Conservation (phyloP, 2,797 vertebrate species). For the Pseudocheirus occidentalis region DNA sequence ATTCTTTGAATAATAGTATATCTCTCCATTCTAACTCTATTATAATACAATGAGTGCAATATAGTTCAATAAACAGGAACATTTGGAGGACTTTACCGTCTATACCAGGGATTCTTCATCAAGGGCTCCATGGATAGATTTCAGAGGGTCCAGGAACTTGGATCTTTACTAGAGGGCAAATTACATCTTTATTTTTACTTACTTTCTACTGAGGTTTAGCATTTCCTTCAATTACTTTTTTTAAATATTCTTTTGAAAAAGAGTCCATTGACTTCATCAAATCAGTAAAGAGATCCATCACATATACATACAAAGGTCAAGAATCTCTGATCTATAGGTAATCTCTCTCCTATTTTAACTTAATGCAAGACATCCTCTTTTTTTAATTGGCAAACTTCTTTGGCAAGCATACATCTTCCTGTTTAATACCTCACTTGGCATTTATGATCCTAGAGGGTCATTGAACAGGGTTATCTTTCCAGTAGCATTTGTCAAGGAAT, state of each 20-base stretch:
- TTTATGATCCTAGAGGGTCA: neutral
- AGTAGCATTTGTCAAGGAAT: neutral
- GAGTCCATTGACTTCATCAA: neutral
- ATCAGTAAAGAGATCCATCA: neutral
- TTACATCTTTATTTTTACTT: neutral
- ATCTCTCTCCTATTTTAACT: neutral
- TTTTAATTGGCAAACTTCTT: neutral
- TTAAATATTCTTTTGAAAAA: neutral
- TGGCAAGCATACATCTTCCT: neutral
- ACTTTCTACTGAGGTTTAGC: neutral
- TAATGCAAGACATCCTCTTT: neutral
- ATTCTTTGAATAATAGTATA: neutral
- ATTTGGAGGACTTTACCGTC: neutral
- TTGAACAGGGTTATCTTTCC: neutral
- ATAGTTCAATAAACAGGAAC: neutral
- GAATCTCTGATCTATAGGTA: neutral
- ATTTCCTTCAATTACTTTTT: neutral
- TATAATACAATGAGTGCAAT: neutral
- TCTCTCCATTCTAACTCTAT: neutral
- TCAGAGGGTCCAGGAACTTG: neutral
- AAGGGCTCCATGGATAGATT: neutral
- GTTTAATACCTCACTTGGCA: neutral
- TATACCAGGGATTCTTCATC: neutral
- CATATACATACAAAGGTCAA: neutral
- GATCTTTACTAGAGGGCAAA: neutral